Evolutionary conservation across 2,113 vertebrate species (phyloP).

Genomic region (Microtus ochrogaster): DNA sequence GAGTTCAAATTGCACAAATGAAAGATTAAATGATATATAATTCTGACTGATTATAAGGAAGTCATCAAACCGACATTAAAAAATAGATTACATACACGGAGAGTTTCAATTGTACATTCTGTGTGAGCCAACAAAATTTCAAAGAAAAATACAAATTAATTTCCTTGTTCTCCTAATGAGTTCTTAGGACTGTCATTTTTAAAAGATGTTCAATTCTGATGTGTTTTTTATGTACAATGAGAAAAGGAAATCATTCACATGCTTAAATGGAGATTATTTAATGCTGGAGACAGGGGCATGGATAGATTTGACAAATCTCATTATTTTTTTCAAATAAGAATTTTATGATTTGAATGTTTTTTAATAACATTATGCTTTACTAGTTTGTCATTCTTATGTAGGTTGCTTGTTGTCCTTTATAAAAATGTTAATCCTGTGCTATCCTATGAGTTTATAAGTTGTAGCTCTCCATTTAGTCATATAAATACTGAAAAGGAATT

Average conservation of each 20-base stretch:
- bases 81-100: conserved; percentile 58
- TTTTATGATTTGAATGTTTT: conserved; percentile 52
- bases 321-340: conserved; percentile 51
- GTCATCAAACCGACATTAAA: conserved; percentile 24
- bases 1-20: conserved; percentile 51
- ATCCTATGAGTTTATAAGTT: background rate
- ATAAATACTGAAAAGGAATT: background rate
- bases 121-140: conserved; percentile 56
- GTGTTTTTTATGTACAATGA: conserved; percentile 24
- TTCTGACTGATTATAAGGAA: conserved; percentile 63
- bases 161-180: conserved; percentile 50
- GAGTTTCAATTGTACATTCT: conserved; percentile 54
- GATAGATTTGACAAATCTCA: background rate
- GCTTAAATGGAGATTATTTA: background rate
- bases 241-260: background rate
- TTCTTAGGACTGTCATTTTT: conserved; percentile 41
- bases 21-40: conserved; percentile 53
- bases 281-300: conserved; percentile 23
- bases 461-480: background rate
- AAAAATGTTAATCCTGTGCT: background rate
- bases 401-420: background rate
- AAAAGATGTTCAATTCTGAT: conserved; percentile 34
- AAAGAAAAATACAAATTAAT: conserved; percentile 66
- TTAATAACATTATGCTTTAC: background rate
- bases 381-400: background rate